These are phyloP conservation scores for Himalopsyche anomala DNA, from an alignment of 2,888 invertebrate species.

Conservation along the genomic window DNA sequence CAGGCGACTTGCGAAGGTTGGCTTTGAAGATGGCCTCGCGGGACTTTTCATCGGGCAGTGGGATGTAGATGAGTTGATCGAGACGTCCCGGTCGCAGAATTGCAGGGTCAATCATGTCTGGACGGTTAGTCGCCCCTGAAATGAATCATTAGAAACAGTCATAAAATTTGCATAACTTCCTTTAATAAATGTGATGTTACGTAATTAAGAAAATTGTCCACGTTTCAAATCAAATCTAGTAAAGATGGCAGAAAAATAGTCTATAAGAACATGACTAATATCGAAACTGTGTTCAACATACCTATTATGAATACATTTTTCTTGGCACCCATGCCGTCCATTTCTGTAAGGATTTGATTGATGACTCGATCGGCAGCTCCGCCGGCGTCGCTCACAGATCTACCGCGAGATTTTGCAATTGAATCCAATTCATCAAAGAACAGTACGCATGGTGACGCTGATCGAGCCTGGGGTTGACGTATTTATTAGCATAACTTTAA, in stretches of 20 bases:
- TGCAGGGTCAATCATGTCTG: constrained; percentile 99
- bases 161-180: no score
- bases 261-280: no score
- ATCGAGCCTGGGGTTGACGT: constrained; percentile 85
- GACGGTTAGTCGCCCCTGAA: constrained; percentile 75
- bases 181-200: no score
- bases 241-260: no score
- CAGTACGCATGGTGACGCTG: constrained; percentile 98
- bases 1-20: constrained; percentile 96
- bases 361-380: constrained; percentile 99
- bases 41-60: constrained; percentile 98
- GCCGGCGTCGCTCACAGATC: constrained; percentile 97
- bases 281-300: constrained; percentile 56
- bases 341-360: constrained; percentile 99
- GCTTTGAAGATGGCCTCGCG: constrained; percentile 97
- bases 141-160: background rate
- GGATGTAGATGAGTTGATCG: constrained; percentile 99
- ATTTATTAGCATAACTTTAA: no score
- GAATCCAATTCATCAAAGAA: constrained; percentile 99
- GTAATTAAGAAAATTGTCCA: no score
- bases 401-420: constrained; percentile 99
- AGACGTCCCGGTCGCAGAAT: constrained; percentile 98
- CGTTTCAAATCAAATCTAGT: no score
- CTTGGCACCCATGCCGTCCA: constrained; percentile 99
- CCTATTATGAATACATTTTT: constrained; percentile 99